Base-by-base conservation (phyloP, 2,113 vertebrate genomes). In the Malurus alboscapulatus region DNA sequence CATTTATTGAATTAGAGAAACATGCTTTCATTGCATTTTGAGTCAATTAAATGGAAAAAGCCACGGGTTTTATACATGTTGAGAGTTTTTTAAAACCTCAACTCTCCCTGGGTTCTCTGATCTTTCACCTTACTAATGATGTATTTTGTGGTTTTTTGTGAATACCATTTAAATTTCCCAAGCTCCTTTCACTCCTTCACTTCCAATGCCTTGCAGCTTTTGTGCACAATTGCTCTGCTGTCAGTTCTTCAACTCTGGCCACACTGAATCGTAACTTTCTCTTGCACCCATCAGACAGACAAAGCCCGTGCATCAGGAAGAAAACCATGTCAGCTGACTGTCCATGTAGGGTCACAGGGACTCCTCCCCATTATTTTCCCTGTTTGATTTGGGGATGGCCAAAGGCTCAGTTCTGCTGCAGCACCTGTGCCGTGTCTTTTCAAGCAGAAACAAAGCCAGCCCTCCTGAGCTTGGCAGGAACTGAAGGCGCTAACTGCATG, bases 1-100 rank as follows among this genome's bases (percentile, higher is more conserved):
- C 55, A 85, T 91, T 90, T 95, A 81, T 90, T 96, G 95, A 96
- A 96, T 96, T 95, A 94, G 29, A 93, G 73, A 92, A 94, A 92
- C 63, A 95, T 94, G 95, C 10, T 93, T 93, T 95, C 59, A 66
- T 92, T 91, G 67, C 74, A 81, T 95, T 96, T 75, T 90, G 63
- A 92, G 57, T 87, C 42, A 85, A 87, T 88, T 95, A 93, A 94
- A 96, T 80, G 58, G 67, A 89, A 95, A 96, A 94, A 61, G 16
- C 0, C 25, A 51, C 74, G 44, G 1, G 26, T 67, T 91, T 93
- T 90, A 91, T 74, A 71, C 13, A 82, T 91, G 87, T 91, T 90
- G 53, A 92, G 67, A 42, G 27, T 68, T 95, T 94, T 88, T 6
- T 53, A 65, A 96, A 95, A 87, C 91, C 82, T 85, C 61, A 80